Base-by-base conservation (phyloP, 1,140 invertebrate species). In the Psilanteris sp. region DNA sequence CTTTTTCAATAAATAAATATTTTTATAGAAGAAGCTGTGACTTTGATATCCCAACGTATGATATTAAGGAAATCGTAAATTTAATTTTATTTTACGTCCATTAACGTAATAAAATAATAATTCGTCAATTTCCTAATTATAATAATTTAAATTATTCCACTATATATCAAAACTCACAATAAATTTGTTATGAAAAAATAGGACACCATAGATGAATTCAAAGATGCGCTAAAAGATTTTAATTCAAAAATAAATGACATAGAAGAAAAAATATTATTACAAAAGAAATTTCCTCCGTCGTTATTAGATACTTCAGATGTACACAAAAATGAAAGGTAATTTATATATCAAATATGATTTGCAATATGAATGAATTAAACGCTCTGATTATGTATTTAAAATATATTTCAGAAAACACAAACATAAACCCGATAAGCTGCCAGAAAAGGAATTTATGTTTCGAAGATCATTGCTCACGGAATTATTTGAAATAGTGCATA, bases 341-440 rank as follows among this genome's bases (percentile, higher is more conserved):
- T n/a, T n/a, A n/a, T n/a, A 27, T 46, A 10, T 43, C 14, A 10
- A 20, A 32, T n/a, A 3, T 24, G 1, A 2, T 27, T 13, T 41
- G 22, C 1, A 24, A n/a, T 7, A 32, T n/a, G n/a, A 18, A 20
- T 20, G 18, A 9, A 20, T 6, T 16, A 15, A 16, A 7, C 2
- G 18, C 18, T 20, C 18, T n/a, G n/a, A n/a, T 20, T 20, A 20
- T 20, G 18, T 6, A 31, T 16, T 31, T 16, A 18, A 11, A 48
- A 20, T n/a, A 10, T 37, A 16, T 39, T 37, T 36, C 16, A 82
- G 80, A 34, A 77, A 83, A 72, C 6, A 34, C 11, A n/a, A n/a
- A n/a, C 9, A 16, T 1, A 75, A 50, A 44, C 36, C 71, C 15
- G 72, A 79, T 3, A 36, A 2, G 9, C 31, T 86, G 1, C 90